These are phyloP conservation scores for Ectemnius lituratus DNA, from an alignment of 2,888 invertebrate species.

Conservation along the genomic window DNA sequence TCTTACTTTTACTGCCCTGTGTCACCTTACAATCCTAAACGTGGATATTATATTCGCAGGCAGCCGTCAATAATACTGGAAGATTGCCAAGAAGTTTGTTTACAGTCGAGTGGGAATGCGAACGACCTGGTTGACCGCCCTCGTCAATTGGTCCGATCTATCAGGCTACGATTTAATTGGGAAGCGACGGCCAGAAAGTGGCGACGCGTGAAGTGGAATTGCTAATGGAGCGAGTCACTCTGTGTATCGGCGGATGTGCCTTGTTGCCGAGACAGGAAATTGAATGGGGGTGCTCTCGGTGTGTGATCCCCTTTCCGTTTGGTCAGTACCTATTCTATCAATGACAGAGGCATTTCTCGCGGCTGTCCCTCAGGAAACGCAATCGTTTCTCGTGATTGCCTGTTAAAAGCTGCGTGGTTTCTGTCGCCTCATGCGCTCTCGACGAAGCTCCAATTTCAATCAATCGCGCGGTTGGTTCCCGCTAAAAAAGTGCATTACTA, in stretches of 20 bases:
- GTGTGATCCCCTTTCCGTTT: conserved; percentile 27
- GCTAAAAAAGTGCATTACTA: conserved; percentile 21
- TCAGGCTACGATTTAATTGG: conserved; percentile 44
- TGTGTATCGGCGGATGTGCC: conserved; percentile 66
- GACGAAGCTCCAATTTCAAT: conserved; percentile 10
- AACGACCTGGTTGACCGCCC: too few relatives aligned
- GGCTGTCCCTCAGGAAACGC: neutral
- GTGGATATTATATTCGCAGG: too few relatives aligned
- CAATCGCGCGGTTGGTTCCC: neutral
- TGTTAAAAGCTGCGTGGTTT: neutral
- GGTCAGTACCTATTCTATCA: neutral
- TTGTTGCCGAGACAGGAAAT: conserved; percentile 66
- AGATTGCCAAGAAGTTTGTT: too few relatives aligned
- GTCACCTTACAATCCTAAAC: too few relatives aligned
- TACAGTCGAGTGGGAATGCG: too few relatives aligned
- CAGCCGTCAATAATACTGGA: too few relatives aligned
- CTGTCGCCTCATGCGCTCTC: neutral
- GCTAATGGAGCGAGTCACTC: conserved; percentile 44
- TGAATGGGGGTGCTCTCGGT: conserved; percentile 51
- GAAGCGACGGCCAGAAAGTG: conserved; percentile 42
- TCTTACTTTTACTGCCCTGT: too few relatives aligned
- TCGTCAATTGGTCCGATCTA: conserved; percentile 50
- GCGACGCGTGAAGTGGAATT: conserved; percentile 48
- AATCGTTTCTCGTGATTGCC: conserved; percentile 1
- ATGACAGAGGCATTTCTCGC: too few relatives aligned